These are phyloP conservation scores for Drosophila melanogaster DNA, from an alignment of 1,140 invertebrate species.

Conservation along the genomic window DNA sequence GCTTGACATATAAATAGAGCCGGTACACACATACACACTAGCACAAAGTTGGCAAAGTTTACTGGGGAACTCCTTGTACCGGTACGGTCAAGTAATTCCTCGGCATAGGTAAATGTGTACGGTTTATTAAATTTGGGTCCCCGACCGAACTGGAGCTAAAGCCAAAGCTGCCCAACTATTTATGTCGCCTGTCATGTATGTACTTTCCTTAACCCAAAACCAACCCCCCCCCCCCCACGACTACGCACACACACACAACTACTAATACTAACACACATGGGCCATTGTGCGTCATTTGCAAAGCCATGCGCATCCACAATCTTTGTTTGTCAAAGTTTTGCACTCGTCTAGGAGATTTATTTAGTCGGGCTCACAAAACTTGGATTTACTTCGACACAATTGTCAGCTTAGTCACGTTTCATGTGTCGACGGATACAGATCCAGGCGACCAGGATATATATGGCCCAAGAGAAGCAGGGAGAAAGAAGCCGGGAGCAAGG, in stretches of 20 bases:
- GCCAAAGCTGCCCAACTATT: conserved; percentile 35
- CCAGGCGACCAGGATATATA: conserved; percentile 6
- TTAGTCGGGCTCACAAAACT: conserved; percentile 78
- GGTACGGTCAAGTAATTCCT: conserved; percentile 44
- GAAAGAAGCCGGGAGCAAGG: background rate
- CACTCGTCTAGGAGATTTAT: conserved; percentile 67
- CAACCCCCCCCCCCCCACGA: background rate
- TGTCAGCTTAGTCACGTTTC: conserved; percentile 82
- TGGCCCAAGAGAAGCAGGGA: background rate
- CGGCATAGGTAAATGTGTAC: conserved; percentile 46
- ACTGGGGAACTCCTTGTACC: conserved; percentile 20
- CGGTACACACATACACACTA: conserved; percentile 7
- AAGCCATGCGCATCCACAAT: conserved; percentile 53
- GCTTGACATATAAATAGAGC: conserved; percentile 67
- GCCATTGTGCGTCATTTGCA: conserved; percentile 53
- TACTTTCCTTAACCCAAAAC: background rate
- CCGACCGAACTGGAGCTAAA: background rate
- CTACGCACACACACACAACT: no score
- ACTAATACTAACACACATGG: background rate
- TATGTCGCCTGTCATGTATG: conserved; percentile 49
- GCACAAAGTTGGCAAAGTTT: conserved; percentile 50
- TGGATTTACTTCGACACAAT: conserved; percentile 82
- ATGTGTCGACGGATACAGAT: conserved; percentile 52
- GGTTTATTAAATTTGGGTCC: conserved; percentile 56
- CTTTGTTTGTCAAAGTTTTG: conserved; percentile 62